Evolutionary conservation across 2,888 invertebrate species (phyloP), one percentile per base, ranked within the genome.

Genomic region (Ophion ventricosus): DNA sequence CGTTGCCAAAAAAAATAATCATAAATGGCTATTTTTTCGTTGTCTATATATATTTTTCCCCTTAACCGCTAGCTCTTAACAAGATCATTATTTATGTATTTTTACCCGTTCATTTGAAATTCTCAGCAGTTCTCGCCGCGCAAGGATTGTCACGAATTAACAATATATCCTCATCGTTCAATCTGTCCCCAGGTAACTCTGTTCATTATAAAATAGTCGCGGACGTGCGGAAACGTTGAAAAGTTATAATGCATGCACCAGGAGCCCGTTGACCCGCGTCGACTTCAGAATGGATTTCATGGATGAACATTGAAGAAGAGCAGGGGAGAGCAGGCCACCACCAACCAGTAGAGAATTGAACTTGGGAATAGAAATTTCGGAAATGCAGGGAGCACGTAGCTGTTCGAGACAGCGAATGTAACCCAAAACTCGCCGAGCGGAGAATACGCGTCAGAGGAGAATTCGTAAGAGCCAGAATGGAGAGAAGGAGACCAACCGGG

Each of bases 401-500:
- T 66, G 75, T 70, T 75, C 59, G 81, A 77, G 84, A 83, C 79
- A 82, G 77, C 61, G 66, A 67, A 79, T 74, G 49, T 49, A 49
- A 82, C 86, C 86, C 80, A 82, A 83, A 89, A 87, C 85, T 88
- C 85, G 89, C 87, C 49, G 4, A 88, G 69, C 49, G 61, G 77
- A 66, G 26, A 64, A 74, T 49, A 59, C 49, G 49, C 59, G 86
- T 74, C 85, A 74, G 79, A 82, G 86, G 72, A 23, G 73, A 29
- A 69, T 63, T 40, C 61, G 67, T 20, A 43, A 72, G 14, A 57
- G 35, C 57, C 72, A 61, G 43, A 61, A 40, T 10, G 61, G 49
- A 63, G 43, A 79, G 85, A 76, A 82, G 84, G 89, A 89, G 89
- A 89, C 88, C 88, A 90, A 91, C 87, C 90, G 88, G 85, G 84